phyloP scores from a whole-genome alignment of 2,113 vertebrate genomes.

The Donacobius atricapilla region DNA sequence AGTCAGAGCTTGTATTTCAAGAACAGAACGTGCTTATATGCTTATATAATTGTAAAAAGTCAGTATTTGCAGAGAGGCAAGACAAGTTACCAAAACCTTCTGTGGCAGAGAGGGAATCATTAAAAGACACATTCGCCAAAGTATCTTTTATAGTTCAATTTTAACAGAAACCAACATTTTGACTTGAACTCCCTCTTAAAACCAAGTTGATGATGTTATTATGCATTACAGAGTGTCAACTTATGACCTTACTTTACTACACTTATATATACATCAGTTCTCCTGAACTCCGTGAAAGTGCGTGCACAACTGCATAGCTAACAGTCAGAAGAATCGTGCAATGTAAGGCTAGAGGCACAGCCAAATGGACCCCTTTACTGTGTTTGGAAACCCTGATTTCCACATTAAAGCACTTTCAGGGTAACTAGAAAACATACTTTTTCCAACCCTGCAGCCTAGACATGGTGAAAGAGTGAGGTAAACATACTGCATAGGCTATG shows the following conservation, averaged over 20 bases:
- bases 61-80: not conserved
- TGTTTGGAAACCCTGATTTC: not conserved
- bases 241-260: not conserved
- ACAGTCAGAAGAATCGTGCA: not conserved
- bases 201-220: not conserved
- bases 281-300: not conserved
- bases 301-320: not conserved
- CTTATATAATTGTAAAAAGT: not conserved
- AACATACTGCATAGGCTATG: slow-evolving; percentile 17
- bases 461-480: slow-evolving; percentile 2
- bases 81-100: not conserved
- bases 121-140: not conserved
- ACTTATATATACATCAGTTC: not conserved
- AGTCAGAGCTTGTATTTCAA: not conserved
- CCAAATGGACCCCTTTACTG: not conserved
- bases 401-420: slow-evolving; percentile 11
- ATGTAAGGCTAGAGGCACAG: not conserved
- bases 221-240: not conserved
- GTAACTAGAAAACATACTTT: not conserved
- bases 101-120: not conserved
- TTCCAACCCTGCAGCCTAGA: not conserved
- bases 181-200: not conserved
- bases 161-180: not conserved
- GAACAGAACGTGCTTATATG: not conserved
- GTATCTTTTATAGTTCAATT: not conserved